Percentiles rank a stretch among this genome's conserved stretches.
Conservation (phyloP, 2,113 vertebrate genomes). For the Mustelus asterias region DNA sequence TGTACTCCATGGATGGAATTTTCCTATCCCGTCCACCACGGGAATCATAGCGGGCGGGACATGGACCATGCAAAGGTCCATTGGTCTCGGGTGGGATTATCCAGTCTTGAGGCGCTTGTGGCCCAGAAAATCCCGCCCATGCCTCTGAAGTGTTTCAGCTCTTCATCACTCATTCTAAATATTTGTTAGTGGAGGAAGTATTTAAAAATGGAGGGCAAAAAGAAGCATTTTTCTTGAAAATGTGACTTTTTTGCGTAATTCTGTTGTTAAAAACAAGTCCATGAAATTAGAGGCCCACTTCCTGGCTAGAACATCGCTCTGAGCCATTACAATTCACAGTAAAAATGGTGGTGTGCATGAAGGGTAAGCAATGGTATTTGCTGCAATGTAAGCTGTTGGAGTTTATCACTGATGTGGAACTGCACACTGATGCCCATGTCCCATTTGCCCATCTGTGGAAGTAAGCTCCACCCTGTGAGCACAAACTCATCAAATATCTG, state of each 20-base stretch:
- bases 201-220: not conserved
- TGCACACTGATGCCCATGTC: not conserved
- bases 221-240: not conserved
- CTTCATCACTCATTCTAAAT: not conserved
- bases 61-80: no score
- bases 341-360: not conserved
- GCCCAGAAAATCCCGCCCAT: not conserved
- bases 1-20: no score
- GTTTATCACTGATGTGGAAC: no score
- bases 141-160: not conserved
- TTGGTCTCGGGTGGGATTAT: no score
- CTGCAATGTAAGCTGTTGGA: no score
- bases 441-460: not conserved
- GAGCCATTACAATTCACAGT: not conserved
- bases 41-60: no score
- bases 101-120: no score
- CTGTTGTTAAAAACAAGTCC: no score
- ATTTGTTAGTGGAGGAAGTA: not conserved
- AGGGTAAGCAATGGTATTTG: no score
- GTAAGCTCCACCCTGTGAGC: not conserved
- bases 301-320: fast-evolving
- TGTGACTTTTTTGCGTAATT: not conserved
- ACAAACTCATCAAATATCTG: not conserved
- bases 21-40: no score
- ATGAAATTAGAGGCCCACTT: not conserved